A percentile compares a stretch with the other conserved stretches of the same genome.
phyloP scores from a whole-genome alignment of 1,140 invertebrate genomes.

The Ostrea denselamellosa region DNA sequence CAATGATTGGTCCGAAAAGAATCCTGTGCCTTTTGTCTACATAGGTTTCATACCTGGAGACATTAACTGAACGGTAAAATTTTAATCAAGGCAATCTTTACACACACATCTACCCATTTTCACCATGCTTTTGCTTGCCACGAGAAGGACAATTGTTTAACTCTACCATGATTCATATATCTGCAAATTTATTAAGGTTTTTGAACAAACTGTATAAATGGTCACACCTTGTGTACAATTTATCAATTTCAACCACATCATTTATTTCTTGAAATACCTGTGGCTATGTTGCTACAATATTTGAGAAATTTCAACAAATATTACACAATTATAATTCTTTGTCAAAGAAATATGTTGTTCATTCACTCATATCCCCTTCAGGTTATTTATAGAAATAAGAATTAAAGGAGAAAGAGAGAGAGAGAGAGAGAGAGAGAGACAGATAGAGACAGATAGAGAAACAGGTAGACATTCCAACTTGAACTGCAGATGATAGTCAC shows the following conservation, averaged over 20 bases:
- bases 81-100: background rate
- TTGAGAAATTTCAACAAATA: background rate
- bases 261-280: slow-evolving; percentile 15
- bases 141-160: background rate
- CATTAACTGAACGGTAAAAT: slow-evolving; percentile 4
- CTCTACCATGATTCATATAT: background rate
- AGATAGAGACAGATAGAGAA: too few relatives aligned
- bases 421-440: too few relatives aligned
- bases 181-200: background rate
- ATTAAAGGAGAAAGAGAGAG: too few relatives aligned
- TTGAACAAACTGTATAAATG: background rate
- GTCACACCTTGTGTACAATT: background rate
- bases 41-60: background rate
- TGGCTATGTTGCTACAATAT: background rate
- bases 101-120: background rate
- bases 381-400: too few relatives aligned
- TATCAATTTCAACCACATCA: background rate
- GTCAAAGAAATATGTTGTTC: background rate
- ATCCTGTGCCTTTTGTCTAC: too few relatives aligned
- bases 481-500: too few relatives aligned
- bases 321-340: background rate
- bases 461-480: too few relatives aligned
- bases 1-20: too few relatives aligned
- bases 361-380: too few relatives aligned
- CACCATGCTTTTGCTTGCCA: background rate